A percentile compares a stretch with the other conserved stretches of the same genome.
Conservation (phyloP, 2,113 vertebrate genomes). For the Potamarius usumacintae region DNA sequence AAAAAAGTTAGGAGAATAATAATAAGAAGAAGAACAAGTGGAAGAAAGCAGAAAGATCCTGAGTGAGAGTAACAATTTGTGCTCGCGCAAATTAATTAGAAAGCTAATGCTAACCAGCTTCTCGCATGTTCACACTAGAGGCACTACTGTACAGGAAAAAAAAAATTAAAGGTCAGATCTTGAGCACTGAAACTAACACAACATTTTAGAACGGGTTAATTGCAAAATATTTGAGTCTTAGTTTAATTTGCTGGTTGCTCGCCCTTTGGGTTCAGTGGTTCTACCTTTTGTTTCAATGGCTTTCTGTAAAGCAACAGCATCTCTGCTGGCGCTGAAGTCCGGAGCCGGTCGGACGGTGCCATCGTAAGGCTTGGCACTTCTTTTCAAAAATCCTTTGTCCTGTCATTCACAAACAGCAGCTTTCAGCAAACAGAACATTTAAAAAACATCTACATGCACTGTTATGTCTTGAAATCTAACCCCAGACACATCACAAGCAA, state of each 20-base stretch:
- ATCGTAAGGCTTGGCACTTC: conserved; percentile 60
- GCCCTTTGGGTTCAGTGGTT: background rate
- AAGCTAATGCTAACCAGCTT: background rate
- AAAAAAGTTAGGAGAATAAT: no score
- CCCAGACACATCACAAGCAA: background rate
- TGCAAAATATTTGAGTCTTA: background rate
- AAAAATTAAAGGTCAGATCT: no score
- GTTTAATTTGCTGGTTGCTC: background rate
- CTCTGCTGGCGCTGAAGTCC: conserved; percentile 76
- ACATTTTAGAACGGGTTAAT: background rate
- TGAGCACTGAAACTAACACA: background rate
- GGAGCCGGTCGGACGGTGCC: conserved; percentile 74
- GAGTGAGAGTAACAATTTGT: no score
- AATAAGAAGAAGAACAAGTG: no score
- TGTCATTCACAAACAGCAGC: background rate
- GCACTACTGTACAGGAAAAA: background rate
- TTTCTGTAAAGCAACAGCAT: conserved; percentile 76
- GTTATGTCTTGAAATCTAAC: background rate
- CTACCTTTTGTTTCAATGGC: conserved; percentile 83
- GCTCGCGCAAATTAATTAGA: no score
- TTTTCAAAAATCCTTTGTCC: conserved; percentile 50
- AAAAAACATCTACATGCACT: background rate
- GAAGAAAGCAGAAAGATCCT: no score
- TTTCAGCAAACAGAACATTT: background rate
- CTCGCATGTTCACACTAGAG: background rate